These are phyloP conservation scores for Rhyzopertha dominica DNA, from an alignment of 1,140 invertebrate species.

Conservation along the genomic window DNA sequence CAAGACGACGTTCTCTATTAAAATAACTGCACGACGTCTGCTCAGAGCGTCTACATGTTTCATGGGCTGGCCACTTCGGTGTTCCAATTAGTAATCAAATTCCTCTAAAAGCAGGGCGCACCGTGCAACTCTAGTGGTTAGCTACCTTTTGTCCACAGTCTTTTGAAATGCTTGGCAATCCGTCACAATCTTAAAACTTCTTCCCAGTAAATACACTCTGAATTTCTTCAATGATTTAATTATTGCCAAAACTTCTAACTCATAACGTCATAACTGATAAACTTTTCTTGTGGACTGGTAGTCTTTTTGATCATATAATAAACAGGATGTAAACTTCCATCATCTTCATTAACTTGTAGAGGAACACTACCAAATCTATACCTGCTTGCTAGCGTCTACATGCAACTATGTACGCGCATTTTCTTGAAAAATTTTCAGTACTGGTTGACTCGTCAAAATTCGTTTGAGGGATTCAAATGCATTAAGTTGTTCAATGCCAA, in stretches of 20 bases:
- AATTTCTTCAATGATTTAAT: conserved; percentile 50
- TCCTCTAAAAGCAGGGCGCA: conserved; percentile 40
- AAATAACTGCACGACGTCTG: conserved; percentile 33
- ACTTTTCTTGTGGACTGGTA: conserved; percentile 34
- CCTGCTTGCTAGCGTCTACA: conserved; percentile 26
- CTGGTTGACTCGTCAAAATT: conserved; percentile 28
- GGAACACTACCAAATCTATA: conserved; percentile 35
- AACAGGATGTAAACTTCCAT: conserved; percentile 46
- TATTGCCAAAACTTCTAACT: conserved; percentile 50
- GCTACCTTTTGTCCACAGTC: conserved; percentile 33
- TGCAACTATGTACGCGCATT: conserved; percentile 29
- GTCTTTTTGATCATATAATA: conserved; percentile 41
- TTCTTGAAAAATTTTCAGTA: conserved; percentile 39
- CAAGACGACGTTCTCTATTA: conserved; percentile 16
- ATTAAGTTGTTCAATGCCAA: conserved; percentile 11
- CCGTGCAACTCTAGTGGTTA: conserved; percentile 33
- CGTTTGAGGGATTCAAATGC: conserved; percentile 23
- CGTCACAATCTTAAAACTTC: conserved; percentile 46
- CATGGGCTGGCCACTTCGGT: conserved; percentile 40
- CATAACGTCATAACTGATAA: conserved; percentile 45
- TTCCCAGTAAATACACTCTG: conserved; percentile 47
- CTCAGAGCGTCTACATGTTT: conserved; percentile 47
- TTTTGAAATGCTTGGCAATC: conserved; percentile 41
- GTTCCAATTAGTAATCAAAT: conserved; percentile 38
- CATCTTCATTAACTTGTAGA: conserved; percentile 33